Conservation (phyloP, 2,888 invertebrate genomes). For the Lissocephala sabroskyi region DNA sequence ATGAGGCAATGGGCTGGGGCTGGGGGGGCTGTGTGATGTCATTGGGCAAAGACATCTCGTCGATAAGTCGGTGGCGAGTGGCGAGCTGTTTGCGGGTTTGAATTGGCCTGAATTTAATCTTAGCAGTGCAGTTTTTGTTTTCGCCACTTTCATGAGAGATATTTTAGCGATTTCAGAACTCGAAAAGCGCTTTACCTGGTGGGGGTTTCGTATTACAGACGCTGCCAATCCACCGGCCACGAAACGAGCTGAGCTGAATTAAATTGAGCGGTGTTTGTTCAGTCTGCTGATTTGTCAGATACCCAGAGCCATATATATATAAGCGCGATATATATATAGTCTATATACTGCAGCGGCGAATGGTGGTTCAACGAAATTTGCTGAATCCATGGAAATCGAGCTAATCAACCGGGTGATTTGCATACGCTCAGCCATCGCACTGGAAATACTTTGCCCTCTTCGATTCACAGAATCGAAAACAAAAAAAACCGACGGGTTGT, state of each 20-base stretch:
- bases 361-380: slow-evolving; percentile 30
- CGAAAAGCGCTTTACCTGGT: slow-evolving; percentile 7
- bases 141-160: background rate
- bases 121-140: slow-evolving; percentile 29
- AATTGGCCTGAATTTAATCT: slow-evolving; percentile 56
- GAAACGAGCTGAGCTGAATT: no score
- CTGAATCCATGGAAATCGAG: slow-evolving; percentile 46
- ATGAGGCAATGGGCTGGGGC: no score
- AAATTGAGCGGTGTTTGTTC: background rate
- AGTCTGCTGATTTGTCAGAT: slow-evolving; percentile 13
- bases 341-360: no score
- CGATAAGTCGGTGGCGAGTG: no score
- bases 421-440: no score
- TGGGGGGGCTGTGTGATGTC: slow-evolving; percentile 29
- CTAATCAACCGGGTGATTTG: slow-evolving; percentile 29
- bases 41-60: slow-evolving; percentile 27
- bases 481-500: no score
- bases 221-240: background rate
- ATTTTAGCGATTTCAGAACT: background rate
- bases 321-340: background rate
- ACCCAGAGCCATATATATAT: background rate
- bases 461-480: no score
- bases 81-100: no score
- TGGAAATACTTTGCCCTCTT: no score
- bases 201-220: slow-evolving; percentile 44